These are phyloP conservation scores for Nemotelus nigrinus DNA, from an alignment of 2,888 invertebrate genomes.

Conservation along the genomic window DNA sequence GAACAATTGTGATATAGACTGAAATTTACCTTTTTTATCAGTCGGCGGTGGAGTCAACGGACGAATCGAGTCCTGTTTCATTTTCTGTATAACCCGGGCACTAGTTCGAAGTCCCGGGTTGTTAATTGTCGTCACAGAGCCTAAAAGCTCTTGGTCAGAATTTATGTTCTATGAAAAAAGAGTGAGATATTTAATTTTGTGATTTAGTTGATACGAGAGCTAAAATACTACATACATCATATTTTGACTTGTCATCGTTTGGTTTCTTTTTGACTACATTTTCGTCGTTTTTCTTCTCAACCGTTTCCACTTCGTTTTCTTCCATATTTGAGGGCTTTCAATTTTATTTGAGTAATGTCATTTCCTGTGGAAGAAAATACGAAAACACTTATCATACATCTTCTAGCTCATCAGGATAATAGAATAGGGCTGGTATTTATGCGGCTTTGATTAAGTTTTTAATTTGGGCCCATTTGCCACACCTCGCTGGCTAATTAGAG, in stretches of 20 bases:
- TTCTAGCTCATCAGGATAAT: no score
- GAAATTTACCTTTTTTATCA: constrained; percentile 58
- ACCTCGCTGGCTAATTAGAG: no score
- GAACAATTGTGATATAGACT: no score
- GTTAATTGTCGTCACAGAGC: constrained; percentile 72
- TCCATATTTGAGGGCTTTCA: neutral
- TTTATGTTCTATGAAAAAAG: constrained; percentile 7
- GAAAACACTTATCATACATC: no score
- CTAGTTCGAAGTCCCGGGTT: constrained; percentile 72
- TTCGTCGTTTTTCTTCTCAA: constrained; percentile 25
- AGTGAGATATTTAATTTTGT: neutral
- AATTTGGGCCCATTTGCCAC: no score
- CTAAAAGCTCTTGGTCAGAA: constrained; percentile 68
- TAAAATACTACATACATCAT: constrained; percentile 11
- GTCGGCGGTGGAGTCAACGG: constrained; percentile 62
- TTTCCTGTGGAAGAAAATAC: no score
- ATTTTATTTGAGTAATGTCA: no score
- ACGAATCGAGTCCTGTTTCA: constrained; percentile 71
- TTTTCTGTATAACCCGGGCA: constrained; percentile 82
- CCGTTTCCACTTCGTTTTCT: constrained; percentile 18
- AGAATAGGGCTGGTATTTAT: no score
- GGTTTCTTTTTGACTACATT: constrained; percentile 1
- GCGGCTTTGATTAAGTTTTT: no score
- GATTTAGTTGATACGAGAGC: neutral
- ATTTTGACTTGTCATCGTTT: constrained; percentile 20